These are phyloP conservation scores for Drosophila nasuta DNA, from an alignment of 1,140 invertebrate genomes.

Conservation along the genomic window DNA sequence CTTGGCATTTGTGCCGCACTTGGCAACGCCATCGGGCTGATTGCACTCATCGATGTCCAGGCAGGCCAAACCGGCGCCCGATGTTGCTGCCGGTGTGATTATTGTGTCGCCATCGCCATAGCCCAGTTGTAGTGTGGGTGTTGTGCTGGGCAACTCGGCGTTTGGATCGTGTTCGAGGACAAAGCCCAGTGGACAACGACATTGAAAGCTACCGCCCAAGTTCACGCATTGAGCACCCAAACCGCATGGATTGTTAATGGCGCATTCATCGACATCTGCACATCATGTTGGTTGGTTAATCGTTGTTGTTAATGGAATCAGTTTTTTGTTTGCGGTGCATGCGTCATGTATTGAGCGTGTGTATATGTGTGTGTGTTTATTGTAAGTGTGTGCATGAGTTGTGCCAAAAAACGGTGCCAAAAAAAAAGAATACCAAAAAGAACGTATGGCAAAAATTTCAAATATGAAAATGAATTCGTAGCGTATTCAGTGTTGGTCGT, in stretches of 20 bases:
- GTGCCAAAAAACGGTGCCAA: slow-evolving; percentile 50
- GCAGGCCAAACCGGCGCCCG: slow-evolving; percentile 85
- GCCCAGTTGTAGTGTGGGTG: slow-evolving; percentile 55
- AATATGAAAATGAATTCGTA: slow-evolving; percentile 3
- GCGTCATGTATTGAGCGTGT: slow-evolving; percentile 34
- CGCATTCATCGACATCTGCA: slow-evolving; percentile 94
- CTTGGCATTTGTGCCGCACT: slow-evolving; percentile 94
- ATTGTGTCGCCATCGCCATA: slow-evolving; percentile 66
- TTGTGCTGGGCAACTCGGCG: slow-evolving; percentile 47
- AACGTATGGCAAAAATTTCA: slow-evolving; percentile 48
- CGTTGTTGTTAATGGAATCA: slow-evolving; percentile 62
- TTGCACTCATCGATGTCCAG: slow-evolving; percentile 90
- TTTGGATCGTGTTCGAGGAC: slow-evolving; percentile 76
- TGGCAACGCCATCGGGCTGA: slow-evolving; percentile 87
- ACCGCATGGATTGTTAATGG: slow-evolving; percentile 90
- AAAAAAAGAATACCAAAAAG: slow-evolving; percentile 56
- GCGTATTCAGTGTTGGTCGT: too few species aligned
- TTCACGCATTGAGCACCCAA: slow-evolving; percentile 90
- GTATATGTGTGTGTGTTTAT: slow-evolving; percentile 38
- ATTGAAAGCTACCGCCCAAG: slow-evolving; percentile 90
- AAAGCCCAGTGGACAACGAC: slow-evolving; percentile 90
- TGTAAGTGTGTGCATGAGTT: slow-evolving; percentile 46
- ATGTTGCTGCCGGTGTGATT: slow-evolving; percentile 34
- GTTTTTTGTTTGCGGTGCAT: slow-evolving; percentile 71
- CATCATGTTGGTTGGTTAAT: slow-evolving; percentile 49